Conservation (phyloP, 2,797 vertebrate species). For the Glossophaga mutica region DNA sequence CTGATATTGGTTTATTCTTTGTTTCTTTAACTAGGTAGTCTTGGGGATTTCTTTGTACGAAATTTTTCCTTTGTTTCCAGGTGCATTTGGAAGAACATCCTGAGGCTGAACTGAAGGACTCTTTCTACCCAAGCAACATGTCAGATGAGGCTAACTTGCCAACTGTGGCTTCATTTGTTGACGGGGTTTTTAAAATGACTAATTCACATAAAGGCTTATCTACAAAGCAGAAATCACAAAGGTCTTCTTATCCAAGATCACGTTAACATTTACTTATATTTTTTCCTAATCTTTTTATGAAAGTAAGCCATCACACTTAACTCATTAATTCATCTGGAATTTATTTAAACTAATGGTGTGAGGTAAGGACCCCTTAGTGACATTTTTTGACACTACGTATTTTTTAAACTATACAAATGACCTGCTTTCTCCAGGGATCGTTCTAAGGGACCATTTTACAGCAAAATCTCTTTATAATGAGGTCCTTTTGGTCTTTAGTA, state of each 20-base stretch:
- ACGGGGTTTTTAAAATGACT: not conserved
- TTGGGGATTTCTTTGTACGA: not conserved
- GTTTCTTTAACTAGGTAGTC: not conserved
- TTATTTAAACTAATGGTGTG: slow-evolving; percentile 68
- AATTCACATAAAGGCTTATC: not conserved
- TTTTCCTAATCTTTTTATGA: slow-evolving; percentile 28
- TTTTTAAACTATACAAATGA: slow-evolving; percentile 61
- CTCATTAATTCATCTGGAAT: slow-evolving; percentile 71
- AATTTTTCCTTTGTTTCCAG: not conserved
- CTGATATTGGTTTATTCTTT: not conserved
- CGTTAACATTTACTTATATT: not conserved
- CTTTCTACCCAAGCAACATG: not conserved
- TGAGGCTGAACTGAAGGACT: not conserved
- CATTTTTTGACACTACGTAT: slow-evolving; percentile 59
- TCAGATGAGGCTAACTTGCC: not conserved
- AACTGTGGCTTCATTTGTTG: not conserved
- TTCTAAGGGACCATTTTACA: slow-evolving; percentile 54
- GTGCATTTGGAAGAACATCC: not conserved
- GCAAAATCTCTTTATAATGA: slow-evolving; percentile 71
- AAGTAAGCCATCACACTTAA: slow-evolving; percentile 56
- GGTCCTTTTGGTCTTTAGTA: slow-evolving; percentile 64
- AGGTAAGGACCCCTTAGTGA: slow-evolving; percentile 56
- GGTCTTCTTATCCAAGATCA: not conserved
- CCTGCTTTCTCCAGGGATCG: slow-evolving; percentile 48
- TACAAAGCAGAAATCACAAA: not conserved